Percentiles rank a stretch among this genome's conserved stretches.
Evolutionary conservation across 2,888 invertebrate species (phyloP).

Genomic region (Nineta flava): DNA sequence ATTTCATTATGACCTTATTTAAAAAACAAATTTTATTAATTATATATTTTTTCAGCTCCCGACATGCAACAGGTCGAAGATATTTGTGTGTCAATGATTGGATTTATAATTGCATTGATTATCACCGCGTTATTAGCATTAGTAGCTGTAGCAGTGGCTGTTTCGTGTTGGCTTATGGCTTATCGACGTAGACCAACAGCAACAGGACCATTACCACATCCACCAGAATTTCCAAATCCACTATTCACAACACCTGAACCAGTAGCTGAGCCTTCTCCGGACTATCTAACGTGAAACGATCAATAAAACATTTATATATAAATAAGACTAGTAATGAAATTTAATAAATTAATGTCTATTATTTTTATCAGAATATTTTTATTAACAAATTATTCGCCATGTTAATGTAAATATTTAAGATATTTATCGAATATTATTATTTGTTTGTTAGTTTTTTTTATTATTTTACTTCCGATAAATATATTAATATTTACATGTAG

Average conservation of each 20-base stretch:
- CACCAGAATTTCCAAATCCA: conserved; percentile 90
- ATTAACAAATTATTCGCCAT: background rate
- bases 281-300: conserved; percentile 44
- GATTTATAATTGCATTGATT: conserved; percentile 80
- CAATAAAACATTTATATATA: background rate
- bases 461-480: background rate
- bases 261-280: conserved; percentile 66
- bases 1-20: conserved; percentile 13
- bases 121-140: conserved; percentile 82
- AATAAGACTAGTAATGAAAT: background rate
- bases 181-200: conserved; percentile 76
- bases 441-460: background rate
- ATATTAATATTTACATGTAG: background rate
- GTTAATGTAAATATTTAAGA: no score
- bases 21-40: background rate
- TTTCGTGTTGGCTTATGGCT: conserved; percentile 91
- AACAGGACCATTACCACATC: conserved; percentile 82
- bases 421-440: background rate
- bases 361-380: background rate
- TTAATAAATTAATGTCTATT: background rate
- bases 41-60: conserved; percentile 27
- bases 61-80: conserved; percentile 49
- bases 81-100: conserved; percentile 87
- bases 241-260: conserved; percentile 72
- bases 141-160: conserved; percentile 86